phyloP scores from a whole-genome alignment of 2,113 vertebrate species.

The Sclerurus mexicanus region DNA sequence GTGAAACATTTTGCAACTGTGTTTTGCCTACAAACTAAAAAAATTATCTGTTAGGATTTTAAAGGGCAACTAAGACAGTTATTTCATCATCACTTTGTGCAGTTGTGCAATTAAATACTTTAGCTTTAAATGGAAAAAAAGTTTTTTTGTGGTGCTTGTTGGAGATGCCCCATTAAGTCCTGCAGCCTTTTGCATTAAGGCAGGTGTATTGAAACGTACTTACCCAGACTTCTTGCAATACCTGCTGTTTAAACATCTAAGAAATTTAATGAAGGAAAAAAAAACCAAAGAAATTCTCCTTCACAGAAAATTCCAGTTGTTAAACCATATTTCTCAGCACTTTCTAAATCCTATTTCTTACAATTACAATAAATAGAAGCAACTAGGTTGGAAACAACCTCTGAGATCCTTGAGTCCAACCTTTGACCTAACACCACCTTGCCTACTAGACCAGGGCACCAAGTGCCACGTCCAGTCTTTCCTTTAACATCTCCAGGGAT shows the following conservation, averaged over 20 bases:
- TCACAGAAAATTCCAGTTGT: background rate
- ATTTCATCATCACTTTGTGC: background rate
- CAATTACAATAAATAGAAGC: background rate
- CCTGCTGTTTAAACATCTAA: background rate
- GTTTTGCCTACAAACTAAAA: background rate
- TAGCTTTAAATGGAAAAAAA: background rate
- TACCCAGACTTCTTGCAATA: background rate
- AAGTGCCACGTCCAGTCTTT: background rate
- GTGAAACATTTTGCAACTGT: background rate
- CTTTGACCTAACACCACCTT: background rate
- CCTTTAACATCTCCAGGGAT: background rate
- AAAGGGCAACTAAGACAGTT: background rate
- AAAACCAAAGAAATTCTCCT: background rate
- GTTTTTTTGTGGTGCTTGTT: background rate
- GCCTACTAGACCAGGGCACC: background rate
- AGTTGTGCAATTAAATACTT: background rate
- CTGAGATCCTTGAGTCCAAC: background rate
- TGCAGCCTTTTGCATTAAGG: background rate
- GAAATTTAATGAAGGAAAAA: background rate
- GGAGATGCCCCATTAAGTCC: background rate
- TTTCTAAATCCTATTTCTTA: background rate
- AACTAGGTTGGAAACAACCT: background rate
- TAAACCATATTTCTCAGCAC: background rate
- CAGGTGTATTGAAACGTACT: background rate
- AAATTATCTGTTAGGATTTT: background rate